Evolutionary conservation across 2,888 invertebrate genomes (phyloP), one percentile per base, ranked within the genome.

Genomic region (Trichopria drosophilae): DNA sequence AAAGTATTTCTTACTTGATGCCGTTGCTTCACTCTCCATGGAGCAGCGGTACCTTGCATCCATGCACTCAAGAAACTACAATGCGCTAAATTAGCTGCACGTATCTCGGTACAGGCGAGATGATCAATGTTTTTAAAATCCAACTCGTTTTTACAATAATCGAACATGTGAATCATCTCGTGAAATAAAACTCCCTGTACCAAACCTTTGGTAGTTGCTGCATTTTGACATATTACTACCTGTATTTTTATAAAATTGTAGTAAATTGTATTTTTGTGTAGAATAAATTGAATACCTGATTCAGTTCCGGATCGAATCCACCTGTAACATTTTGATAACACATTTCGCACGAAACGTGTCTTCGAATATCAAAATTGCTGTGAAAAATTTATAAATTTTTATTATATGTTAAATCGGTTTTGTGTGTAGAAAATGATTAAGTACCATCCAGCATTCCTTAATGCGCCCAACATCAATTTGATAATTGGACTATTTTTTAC

Each of bases 151-250:
- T 86, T 83, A 72, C 97, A 97, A 70, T 85, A 90, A 75, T 97
- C 97, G 69, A 93, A 96, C 91, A 96, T 95, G 73, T 97, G 97
- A 36, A 96, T 87, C 83, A 97, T 84, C 76, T 97, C 97, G 66
- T 97, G 97, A 0, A 88, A 84, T 31, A 97, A 72, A 1, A 93
- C 88, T 16, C 87, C 88, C 71, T 89, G 88, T 0, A 92, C 84
- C 72, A 86, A 80, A 9, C 84, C 84, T 68, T 85, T 80, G 19
- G 78, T 80, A 15, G 76, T 81, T 0, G 87, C 86, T 47, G 85
- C 86, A 75, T 96, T 96, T 71, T 95, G 91, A 65, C 96, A 97
- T 2, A 97, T 82, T 0, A 97, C 88, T 55, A 97, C 86, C 87
- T 88, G 73, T 7, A 78, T 78, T 50, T 47, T 19, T 7, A 26